phyloP scores from a whole-genome alignment of 2,113 vertebrate genomes.

The Cottus gobio region DNA sequence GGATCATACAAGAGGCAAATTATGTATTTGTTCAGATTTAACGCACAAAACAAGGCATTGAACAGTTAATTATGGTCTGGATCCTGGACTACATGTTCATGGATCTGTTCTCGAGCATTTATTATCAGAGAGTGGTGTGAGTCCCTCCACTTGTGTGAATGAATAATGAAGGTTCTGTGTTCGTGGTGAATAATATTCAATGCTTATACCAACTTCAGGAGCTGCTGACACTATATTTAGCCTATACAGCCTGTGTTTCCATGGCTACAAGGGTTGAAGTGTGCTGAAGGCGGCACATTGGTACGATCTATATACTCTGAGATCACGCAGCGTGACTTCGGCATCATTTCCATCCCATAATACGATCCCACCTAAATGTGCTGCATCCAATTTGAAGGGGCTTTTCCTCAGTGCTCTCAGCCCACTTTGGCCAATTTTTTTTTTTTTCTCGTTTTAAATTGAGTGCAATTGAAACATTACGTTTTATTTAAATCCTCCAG shows the following conservation, averaged over 20 bases:
- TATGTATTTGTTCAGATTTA: background rate
- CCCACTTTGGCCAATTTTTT: background rate
- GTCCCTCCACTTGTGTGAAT: slow-evolving; percentile 41
- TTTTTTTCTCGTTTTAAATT: background rate
- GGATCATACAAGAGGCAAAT: background rate
- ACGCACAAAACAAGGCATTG: slow-evolving; percentile 19
- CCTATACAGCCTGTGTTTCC: slow-evolving; percentile 73
- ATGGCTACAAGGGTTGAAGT: slow-evolving; percentile 68
- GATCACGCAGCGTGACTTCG: slow-evolving; percentile 28
- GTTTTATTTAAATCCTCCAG: slow-evolving; percentile 1
- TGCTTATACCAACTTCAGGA: slow-evolving; percentile 72
- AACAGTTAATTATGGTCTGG: too few relatives aligned
- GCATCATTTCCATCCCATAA: slow-evolving; percentile 37
- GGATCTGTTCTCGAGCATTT: slow-evolving; percentile 23
- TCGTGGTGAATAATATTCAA: slow-evolving; percentile 34
- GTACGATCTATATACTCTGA: slow-evolving; percentile 51
- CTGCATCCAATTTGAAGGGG: slow-evolving; percentile 22
- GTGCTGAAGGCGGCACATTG: slow-evolving; percentile 49
- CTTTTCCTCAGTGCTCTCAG: slow-evolving; percentile 21
- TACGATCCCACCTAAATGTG: background rate
- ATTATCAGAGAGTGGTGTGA: slow-evolving; percentile 2
- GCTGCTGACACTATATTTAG: slow-evolving; percentile 71
- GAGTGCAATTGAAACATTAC: background rate
- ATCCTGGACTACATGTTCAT: slow-evolving; percentile 41
- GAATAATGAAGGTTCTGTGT: slow-evolving; percentile 38